phyloP scores from a whole-genome alignment of 1,140 invertebrate species.

The Drosophila tropicalis region DNA sequence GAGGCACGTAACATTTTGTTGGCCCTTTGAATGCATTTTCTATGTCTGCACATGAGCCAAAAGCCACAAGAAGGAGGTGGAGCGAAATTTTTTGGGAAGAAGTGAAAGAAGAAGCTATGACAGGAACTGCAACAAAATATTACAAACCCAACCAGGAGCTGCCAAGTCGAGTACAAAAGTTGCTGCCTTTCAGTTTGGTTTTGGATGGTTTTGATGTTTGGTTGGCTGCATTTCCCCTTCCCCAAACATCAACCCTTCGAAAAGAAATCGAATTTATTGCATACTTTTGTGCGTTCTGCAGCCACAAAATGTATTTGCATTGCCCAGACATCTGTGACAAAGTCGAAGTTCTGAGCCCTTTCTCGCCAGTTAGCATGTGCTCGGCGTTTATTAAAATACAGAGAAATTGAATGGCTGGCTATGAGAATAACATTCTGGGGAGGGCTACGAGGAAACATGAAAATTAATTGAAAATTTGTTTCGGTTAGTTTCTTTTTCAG shows the following conservation, averaged over 20 bases:
- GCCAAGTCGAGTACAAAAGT: slow-evolving; percentile 56
- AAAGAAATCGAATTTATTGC: slow-evolving; percentile 75
- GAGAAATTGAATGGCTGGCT: slow-evolving; percentile 17
- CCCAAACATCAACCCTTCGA: neutral
- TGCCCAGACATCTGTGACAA: slow-evolving; percentile 67
- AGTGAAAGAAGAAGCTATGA: slow-evolving; percentile 26
- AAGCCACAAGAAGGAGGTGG: slow-evolving; percentile 43
- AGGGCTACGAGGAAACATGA: slow-evolving; percentile 16
- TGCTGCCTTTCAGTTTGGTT: slow-evolving; percentile 38
- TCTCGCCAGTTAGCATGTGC: slow-evolving; percentile 61
- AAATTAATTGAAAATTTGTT: slow-evolving; percentile 77
- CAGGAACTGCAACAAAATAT: slow-evolving; percentile 65
- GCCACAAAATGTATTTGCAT: slow-evolving; percentile 73
- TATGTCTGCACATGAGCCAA: slow-evolving; percentile 56
- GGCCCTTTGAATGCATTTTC: slow-evolving; percentile 64
- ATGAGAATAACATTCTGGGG: slow-evolving; percentile 4
- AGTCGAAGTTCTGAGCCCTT: slow-evolving; percentile 11
- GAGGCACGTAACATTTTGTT: slow-evolving; percentile 66
- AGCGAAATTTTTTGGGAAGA: neutral
- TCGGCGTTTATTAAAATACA: slow-evolving; percentile 69
- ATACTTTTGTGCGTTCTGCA: slow-evolving; percentile 67
- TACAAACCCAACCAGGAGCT: slow-evolving; percentile 55
- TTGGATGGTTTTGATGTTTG: slow-evolving; percentile 59
- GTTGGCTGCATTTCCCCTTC: slow-evolving; percentile 4
- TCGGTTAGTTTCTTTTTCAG: slow-evolving; percentile 13